Evolutionary conservation across 2,113 vertebrate species (phyloP).

Genomic region (Beaufortia kweichowensis): DNA sequence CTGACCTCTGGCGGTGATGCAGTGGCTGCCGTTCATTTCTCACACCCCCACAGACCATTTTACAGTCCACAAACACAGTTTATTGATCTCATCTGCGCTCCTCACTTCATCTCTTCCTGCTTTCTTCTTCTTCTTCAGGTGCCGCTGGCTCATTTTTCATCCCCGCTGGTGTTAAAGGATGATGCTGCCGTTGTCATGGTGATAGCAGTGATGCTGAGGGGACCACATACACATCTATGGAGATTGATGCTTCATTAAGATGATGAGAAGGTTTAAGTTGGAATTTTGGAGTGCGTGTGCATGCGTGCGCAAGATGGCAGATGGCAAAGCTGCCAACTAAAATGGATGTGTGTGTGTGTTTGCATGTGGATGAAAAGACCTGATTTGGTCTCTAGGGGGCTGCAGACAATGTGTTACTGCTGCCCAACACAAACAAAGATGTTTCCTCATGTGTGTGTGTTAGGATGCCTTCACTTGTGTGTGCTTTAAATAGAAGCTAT

Average conservation of each 20-base stretch:
- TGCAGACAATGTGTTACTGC: slow-evolving; percentile 10
- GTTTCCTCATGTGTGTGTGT: neutral
- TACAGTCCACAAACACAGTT: slow-evolving; percentile 67
- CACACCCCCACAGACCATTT: slow-evolving; percentile 67
- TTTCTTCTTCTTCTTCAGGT: slow-evolving; percentile 30
- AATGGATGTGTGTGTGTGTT: neutral
- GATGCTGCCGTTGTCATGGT: neutral
- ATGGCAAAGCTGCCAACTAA: neutral
- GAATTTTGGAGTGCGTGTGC: neutral
- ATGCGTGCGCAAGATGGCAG: neutral
- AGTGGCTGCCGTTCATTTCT: slow-evolving; percentile 68
- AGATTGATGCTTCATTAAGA: neutral
- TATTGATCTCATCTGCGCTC: slow-evolving; percentile 65
- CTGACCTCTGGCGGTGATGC: slow-evolving; percentile 68
- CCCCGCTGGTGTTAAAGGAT: neutral
- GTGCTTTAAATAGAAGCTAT: neutral
- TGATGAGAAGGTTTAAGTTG: neutral
- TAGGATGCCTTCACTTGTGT: neutral
- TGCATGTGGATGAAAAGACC: slow-evolving; percentile 4
- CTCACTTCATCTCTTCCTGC: slow-evolving; percentile 35
- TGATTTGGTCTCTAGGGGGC: slow-evolving; percentile 11
- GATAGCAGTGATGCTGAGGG: slow-evolving; percentile 9
- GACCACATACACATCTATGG: neutral
- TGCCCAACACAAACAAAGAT: slow-evolving; percentile 1
- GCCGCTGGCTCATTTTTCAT: slow-evolving; percentile 15